phyloP scores from a whole-genome alignment of 64 coral and sea anemone species.

The Dendrophyllia cribrosa region DNA sequence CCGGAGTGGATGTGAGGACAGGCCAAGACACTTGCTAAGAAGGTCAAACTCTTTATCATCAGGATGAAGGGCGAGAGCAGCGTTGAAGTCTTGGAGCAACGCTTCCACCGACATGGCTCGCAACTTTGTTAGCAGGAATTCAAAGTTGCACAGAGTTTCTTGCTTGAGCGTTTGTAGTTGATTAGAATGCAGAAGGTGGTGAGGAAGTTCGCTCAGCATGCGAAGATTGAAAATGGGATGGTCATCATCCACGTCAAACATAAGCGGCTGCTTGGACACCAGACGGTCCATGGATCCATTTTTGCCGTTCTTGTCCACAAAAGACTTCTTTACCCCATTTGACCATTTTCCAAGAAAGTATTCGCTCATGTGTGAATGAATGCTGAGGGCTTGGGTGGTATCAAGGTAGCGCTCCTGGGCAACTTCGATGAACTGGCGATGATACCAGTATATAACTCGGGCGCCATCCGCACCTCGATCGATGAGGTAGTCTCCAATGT shows the following conservation, averaged over 20 bases:
- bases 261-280: constrained; percentile 81
- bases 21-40: constrained; percentile 75
- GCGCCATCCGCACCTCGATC: constrained; percentile 95
- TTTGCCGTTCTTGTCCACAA: constrained; percentile 79
- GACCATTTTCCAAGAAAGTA: constrained; percentile 94
- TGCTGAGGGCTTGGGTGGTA: constrained; percentile 38
- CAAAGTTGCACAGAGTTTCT: constrained; percentile 85
- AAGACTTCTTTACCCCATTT: constrained; percentile 82
- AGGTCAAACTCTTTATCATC: constrained; percentile 87
- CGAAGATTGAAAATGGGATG: constrained; percentile 90
- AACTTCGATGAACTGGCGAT: constrained; percentile 97
- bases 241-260: constrained; percentile 71
- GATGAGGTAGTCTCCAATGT: constrained; percentile 94
- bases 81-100: constrained; percentile 76
- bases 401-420: constrained; percentile 88
- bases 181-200: constrained; percentile 75
- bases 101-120: constrained; percentile 65
- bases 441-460: constrained; percentile 95
- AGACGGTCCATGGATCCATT: constrained; percentile 77
- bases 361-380: constrained; percentile 88
- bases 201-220: constrained; percentile 87
- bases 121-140: constrained; percentile 89
- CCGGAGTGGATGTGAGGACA: constrained; percentile 73
- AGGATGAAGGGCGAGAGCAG: constrained; percentile 60
- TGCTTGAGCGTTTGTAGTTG: constrained; percentile 70